Percentiles rank a stretch among this genome's conserved stretches.
phyloP scores from a whole-genome alignment of 2,113 vertebrate genomes.

The Poeciliopsis prolifica region DNA sequence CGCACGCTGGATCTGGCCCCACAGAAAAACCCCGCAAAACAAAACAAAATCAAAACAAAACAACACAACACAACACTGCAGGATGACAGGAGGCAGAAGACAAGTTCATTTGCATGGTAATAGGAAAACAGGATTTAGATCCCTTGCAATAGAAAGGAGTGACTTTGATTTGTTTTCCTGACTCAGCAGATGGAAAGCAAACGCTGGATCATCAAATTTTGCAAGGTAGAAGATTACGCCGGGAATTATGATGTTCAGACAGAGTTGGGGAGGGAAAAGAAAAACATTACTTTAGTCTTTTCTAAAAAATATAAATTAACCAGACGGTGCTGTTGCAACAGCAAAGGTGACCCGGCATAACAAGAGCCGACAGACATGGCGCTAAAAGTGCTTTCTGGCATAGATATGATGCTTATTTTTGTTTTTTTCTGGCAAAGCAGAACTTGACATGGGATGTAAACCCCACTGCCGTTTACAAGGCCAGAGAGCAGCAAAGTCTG shows the following conservation, averaged over 20 bases:
- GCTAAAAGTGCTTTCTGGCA: no score
- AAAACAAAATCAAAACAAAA: conserved; percentile 41
- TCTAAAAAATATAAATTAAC: not conserved
- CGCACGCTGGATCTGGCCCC: conserved; percentile 89
- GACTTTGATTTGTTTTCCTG: conserved; percentile 49
- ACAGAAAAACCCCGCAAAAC: not conserved
- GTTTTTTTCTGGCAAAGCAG: not conserved
- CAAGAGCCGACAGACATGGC: not conserved
- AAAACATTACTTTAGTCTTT: not conserved
- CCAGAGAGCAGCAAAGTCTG: no score
- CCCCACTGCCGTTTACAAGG: not conserved
- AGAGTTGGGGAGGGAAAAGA: not conserved
- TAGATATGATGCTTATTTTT: no score
- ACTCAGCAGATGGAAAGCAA: conserved; percentile 53
- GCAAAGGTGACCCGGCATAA: not conserved
- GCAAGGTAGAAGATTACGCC: conserved; percentile 20
- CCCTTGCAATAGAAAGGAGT: conserved; percentile 22
- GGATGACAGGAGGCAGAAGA: conserved; percentile 56
- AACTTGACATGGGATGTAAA: not conserved
- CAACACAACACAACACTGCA: no score
- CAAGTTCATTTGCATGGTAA: conserved; percentile 67
- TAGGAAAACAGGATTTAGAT: conserved; percentile 56
- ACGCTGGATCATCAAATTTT: conserved; percentile 44
- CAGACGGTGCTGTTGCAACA: not conserved
- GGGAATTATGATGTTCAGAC: conserved; percentile 8